Evolutionary conservation across 2,113 vertebrate species (phyloP), one percentile per base, ranked within the genome.

Genomic region (Psettodes erumei): DNA sequence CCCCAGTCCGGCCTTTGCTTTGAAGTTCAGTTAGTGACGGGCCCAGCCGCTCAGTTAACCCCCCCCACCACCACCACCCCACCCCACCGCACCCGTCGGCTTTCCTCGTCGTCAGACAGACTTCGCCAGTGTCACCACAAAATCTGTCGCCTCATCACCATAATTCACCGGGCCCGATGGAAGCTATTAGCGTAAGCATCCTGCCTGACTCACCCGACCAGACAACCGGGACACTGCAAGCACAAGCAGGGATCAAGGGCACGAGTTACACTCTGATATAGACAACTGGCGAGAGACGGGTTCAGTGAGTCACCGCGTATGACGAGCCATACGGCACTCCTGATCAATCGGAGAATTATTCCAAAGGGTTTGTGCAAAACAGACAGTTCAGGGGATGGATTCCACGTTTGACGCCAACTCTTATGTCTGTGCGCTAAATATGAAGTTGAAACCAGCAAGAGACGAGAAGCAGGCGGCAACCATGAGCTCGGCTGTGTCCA

Each of bases 41-140:
- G 65, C 65, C 74, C 70, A 81, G 83, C n/a, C n/a, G 77, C 81
- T 79, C 56, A 66, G 59, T 71, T 73, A 85, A 66, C 62, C 67
- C 47, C 51, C 53, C 33, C 40, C 40, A 11, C n/a, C n/a, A n/a
- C n/a, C n/a, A n/a, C n/a, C n/a, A n/a, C n/a, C n/a, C n/a, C n/a
- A n/a, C n/a, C n/a, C n/a, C n/a, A n/a, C n/a, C n/a, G 68, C 71
- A 62, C 75, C 76, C 73, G 33, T 38, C 27, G 10, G 19, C 45
- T 79, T 60, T 76, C 73, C 65, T 69, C 4, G 32, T 81, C 74
- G 64, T 84, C 66, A 27, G 37, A 73, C 53, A 77, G 58, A 81
- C 28, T 82, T 74, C 75, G 79, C 85, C 86, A 81, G 67, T 61
- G 88, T 88, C 19, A 75, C 91, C 88, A 82, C 85, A 90, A 72